Base-by-base conservation (phyloP, 2,797 vertebrate genomes). In the Cyclopterus lumpus region DNA sequence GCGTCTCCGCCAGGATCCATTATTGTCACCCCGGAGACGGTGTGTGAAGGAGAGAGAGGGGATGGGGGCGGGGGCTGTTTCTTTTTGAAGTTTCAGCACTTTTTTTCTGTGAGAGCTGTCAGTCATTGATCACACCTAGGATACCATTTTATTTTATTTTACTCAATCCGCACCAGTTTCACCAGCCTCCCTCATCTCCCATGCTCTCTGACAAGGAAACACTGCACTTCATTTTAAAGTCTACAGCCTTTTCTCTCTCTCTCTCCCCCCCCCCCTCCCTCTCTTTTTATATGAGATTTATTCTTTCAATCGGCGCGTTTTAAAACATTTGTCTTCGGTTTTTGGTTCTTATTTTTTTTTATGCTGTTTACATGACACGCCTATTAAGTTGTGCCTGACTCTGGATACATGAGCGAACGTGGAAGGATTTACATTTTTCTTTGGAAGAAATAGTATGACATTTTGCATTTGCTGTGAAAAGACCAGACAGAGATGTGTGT, bases 331-430 rank as follows among this genome's bases (percentile, higher is more conserved):
- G 40, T 79, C 58, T 51, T 75, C 74, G 26, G 69, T 69, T 4
- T 22, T 78, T 73, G 44, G 82, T 72, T 63, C 87, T 82, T 61
- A 81, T 80, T 85, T 89, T 85, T 89, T 91, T 85, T 88, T 80
- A 86, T 79, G 80, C 67, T 86, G 93, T 95, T 95, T 93, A 94
- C 89, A 87, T 86, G 72, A 93, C 81, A 69, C 88, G 76, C 81
- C 86, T 93, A 42, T 94, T 93, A 85, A 92, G 87, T 94, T 92
- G 94, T 95, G 94, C 94, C 95, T 95, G 92, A 94, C 81, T 81
- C 79, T 80, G 77, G 73, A 90, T 73, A 89, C 75, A 44, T 18
- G 51, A 77, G 72, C 71, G 44, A 26, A 77, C 75, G 67, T 85
- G 8, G 71, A 75, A 34, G 36, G 9, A 84, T 87, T 83, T 55